Conservation (phyloP, 2,113 vertebrate genomes). For the Baryphthengus martii region DNA sequence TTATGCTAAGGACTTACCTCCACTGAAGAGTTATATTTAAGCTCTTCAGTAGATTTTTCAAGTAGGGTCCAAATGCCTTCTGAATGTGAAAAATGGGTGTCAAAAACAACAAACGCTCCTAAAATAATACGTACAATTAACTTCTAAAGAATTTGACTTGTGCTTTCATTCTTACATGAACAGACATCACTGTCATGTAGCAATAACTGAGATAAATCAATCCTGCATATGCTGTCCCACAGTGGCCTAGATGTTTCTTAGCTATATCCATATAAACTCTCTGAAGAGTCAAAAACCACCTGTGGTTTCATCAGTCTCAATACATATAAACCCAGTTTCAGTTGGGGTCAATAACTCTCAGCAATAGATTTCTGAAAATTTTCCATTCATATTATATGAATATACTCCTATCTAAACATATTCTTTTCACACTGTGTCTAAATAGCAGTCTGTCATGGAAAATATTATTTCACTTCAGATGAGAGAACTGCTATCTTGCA, state of each 20-base stretch:
- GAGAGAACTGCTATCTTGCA: not conserved
- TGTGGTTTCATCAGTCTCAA: not conserved
- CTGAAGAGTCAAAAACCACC: not conserved
- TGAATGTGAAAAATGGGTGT: not conserved
- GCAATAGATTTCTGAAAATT: not conserved
- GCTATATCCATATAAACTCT: not conserved
- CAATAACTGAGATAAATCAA: not conserved
- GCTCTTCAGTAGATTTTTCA: not conserved
- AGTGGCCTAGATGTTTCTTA: not conserved
- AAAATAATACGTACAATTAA: not conserved
- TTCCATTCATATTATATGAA: not conserved
- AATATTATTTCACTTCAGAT: not conserved
- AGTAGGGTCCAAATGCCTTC: not conserved
- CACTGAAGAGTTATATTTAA: not conserved
- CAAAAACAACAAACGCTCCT: not conserved
- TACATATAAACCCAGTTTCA: not conserved
- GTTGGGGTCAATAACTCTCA: not conserved
- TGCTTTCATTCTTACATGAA: not conserved
- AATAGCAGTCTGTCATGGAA: not conserved
- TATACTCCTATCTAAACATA: not conserved
- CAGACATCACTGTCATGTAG: not conserved
- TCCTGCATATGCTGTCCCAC: not conserved
- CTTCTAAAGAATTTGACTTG: not conserved
- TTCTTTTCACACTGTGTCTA: not conserved
- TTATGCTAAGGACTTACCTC: not conserved